These are phyloP conservation scores for Tetramorium simillimum DNA, from an alignment of 1,140 invertebrate species.

Conservation along the genomic window DNA sequence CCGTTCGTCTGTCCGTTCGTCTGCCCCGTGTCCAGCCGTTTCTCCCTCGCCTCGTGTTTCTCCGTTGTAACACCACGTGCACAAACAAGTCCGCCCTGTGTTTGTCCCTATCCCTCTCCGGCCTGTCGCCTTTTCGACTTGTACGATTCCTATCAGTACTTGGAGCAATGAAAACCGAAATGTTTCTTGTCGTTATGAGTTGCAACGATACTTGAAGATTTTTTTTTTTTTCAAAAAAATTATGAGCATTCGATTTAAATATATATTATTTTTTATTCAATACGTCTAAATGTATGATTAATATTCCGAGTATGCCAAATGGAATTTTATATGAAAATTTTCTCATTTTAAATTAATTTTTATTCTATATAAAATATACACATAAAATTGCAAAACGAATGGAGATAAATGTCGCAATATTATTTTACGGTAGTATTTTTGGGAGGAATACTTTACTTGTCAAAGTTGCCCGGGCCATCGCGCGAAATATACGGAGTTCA, in stretches of 20 bases:
- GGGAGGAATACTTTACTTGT: background rate
- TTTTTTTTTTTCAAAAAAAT: background rate
- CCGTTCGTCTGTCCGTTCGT: slow-evolving; percentile 45
- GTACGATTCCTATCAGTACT: background rate
- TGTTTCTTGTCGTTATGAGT: background rate
- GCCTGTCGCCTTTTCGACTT: slow-evolving; percentile 22
- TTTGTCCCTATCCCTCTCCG: slow-evolving; percentile 16
- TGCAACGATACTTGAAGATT: background rate
- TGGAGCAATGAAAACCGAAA: background rate
- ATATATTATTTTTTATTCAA: background rate
- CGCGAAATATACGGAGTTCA: background rate
- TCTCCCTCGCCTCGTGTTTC: slow-evolving; percentile 17
- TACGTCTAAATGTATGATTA: background rate
- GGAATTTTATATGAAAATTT: background rate
- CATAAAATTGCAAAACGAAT: background rate
- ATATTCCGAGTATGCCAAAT: background rate
- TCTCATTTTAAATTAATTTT: background rate
- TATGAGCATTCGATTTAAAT: background rate
- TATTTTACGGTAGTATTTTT: background rate
- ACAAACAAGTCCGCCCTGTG: background rate
- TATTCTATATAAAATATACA: background rate
- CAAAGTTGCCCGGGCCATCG: background rate
- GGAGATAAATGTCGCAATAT: background rate
- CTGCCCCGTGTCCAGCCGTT: slow-evolving; percentile 42
- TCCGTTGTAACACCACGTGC: slow-evolving; percentile 50